Base-by-base conservation (phyloP, 2,113 vertebrate genomes). In the Macaca mulatta region DNA sequence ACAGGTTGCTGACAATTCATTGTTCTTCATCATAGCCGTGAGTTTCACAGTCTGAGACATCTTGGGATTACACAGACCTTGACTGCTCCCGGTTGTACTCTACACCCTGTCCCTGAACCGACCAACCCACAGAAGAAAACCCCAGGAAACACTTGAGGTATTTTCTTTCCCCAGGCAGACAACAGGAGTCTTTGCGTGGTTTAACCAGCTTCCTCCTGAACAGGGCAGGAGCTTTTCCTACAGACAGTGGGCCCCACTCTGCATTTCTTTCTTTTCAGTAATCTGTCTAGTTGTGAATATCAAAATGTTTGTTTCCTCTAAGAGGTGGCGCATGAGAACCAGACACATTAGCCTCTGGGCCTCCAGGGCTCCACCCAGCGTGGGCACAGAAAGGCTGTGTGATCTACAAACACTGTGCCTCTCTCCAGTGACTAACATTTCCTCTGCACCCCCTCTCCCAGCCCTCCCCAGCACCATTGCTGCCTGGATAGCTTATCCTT, bases 51-150 rank as follows among this genome's bases (percentile, higher is more conserved):
- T 32, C 67, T 14, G n/a, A 61, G 74, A 61, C 74, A 22, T 48
- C 20, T 52, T 4, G 52, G 69, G 40, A 38, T 23, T 5, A 22
- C 12, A 25, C 7, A 69, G 50, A 23, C 25, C 38, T 92, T 23
- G 35, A n/a, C 12, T 23, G 13, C 22, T 6, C 16, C 18, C 0
- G 2, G 1, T 13, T 25, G n/a, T 1, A 35, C n/a, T 48, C 40
- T 13, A 35, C 7, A 43, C 6, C 32, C 38, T 30, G 50, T 0
- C 18, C 55, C 3, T 0, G 22, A 70, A 48, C 50, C 8, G 10
- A n/a, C 14, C 35, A 57, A 40, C 0, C 2, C 16, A 38, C 59
- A 50, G 11, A 61, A 30, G 52, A 57, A 82, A 35, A 30, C n/a
- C 8, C 18, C 17, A 48, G 67, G 12, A 67, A 35, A 32, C 2